Percentiles rank a stretch among this genome's conserved stretches.
Conservation (phyloP, 2,113 vertebrate genomes). For the Gambusia affinis region DNA sequence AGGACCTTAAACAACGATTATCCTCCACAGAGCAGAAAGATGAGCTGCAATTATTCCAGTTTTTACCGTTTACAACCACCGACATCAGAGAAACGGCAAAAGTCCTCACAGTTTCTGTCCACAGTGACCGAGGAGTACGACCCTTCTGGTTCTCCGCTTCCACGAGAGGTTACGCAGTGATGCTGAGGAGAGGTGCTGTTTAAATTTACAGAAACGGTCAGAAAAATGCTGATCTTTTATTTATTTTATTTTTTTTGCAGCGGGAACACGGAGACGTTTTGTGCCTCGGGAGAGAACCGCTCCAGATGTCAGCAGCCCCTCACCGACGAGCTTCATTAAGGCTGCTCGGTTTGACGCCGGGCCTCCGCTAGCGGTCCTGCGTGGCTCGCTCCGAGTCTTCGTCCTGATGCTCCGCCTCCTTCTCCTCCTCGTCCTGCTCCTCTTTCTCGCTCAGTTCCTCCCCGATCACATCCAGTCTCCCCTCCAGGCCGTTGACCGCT, state of each 20-base stretch:
- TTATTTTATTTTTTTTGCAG: slow-evolving; percentile 4
- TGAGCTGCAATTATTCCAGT: slow-evolving; percentile 30
- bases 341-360: slow-evolving; percentile 22
- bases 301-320: slow-evolving; percentile 38
- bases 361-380: slow-evolving; percentile 62
- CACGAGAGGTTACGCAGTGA: slow-evolving; percentile 8
- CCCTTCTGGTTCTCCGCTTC: background rate
- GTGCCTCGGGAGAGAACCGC: background rate
- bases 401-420: slow-evolving; percentile 30
- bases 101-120: background rate
- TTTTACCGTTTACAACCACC: background rate
- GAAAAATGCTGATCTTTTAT: background rate
- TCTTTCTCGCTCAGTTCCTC: slow-evolving; percentile 76
- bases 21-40: slow-evolving; percentile 26
- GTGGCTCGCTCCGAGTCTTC: slow-evolving; percentile 59
- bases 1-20: slow-evolving; percentile 10
- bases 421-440: slow-evolving; percentile 68
- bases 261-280: background rate
- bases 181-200: slow-evolving; percentile 44
- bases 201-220: slow-evolving; percentile 14
- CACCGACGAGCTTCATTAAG: slow-evolving; percentile 35
- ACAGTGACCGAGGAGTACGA: background rate
- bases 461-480: slow-evolving; percentile 81
- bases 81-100: background rate
- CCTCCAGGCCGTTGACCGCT: slow-evolving; percentile 51